Conservation (phyloP, 2,797 vertebrate species). For the Brotula barbata region DNA sequence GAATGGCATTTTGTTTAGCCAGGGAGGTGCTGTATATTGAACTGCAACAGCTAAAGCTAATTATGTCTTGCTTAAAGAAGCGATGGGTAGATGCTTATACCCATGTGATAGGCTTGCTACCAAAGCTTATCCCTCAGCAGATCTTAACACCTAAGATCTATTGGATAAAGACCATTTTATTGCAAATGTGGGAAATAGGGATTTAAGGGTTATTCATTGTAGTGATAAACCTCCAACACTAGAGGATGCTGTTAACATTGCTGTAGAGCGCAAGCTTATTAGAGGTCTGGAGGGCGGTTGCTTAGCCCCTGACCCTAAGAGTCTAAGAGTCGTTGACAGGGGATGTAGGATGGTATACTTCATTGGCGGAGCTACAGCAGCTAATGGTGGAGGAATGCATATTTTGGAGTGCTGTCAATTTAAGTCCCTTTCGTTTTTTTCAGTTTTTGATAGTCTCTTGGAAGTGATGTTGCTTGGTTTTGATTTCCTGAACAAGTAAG, state of each 20-base stretch:
- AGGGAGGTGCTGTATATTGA: not conserved
- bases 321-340: not conserved
- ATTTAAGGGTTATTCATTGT: not conserved
- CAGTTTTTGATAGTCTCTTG: slow-evolving; percentile 4
- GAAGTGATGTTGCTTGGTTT: not conserved
- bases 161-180: not conserved
- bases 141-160: not conserved
- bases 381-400: slow-evolving; percentile 12
- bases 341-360: slow-evolving; percentile 1
- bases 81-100: not conserved
- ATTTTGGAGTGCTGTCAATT: slow-evolving; percentile 18
- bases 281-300: not conserved
- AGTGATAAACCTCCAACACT: not conserved
- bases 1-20: not conserved
- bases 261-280: not conserved
- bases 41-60: not conserved
- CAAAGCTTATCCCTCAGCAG: not conserved
- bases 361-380: not conserved
- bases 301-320: not conserved
- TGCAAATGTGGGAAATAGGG: slow-evolving; percentile 1
- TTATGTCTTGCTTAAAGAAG: slow-evolving; percentile 2
- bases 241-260: not conserved
- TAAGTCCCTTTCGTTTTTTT: slow-evolving; percentile 12
- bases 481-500: slow-evolving; percentile 1
- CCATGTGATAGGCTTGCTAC: slow-evolving; percentile 4